Evolutionary conservation across 2,797 vertebrate species (phyloP).

Genomic region (Scyliorhinus canicula): DNA sequence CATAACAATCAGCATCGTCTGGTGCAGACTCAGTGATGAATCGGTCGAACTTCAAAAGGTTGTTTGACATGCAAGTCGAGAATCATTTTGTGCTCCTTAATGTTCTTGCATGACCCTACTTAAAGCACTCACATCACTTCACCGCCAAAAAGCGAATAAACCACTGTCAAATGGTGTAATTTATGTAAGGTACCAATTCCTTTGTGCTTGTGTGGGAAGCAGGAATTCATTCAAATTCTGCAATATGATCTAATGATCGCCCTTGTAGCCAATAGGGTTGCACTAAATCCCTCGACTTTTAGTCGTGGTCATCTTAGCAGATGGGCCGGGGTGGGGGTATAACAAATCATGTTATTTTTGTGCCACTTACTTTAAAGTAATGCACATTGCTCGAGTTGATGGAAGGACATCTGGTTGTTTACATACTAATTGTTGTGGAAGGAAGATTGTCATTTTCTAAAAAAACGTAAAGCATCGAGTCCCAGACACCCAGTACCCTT

Average conservation of each 20-base stretch:
- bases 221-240: background rate
- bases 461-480: background rate
- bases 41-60: constrained; percentile 43
- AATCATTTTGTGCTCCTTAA: constrained; percentile 7
- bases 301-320: background rate
- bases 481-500: no score
- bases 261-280: background rate
- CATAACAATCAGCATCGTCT: constrained; percentile 50
- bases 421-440: background rate
- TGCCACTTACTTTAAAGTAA: background rate
- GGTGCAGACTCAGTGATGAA: constrained; percentile 41
- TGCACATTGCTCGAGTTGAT: background rate
- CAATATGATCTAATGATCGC: background rate
- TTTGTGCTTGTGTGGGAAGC: background rate
- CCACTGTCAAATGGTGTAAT: background rate
- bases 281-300: background rate
- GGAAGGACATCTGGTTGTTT: background rate
- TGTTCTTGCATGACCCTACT: background rate
- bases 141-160: background rate
- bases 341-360: background rate
- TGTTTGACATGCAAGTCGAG: constrained; percentile 43
- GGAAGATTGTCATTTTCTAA: background rate
- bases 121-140: constrained; percentile 5
- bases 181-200: background rate
- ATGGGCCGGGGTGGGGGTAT: background rate